Conservation (phyloP, 2,888 invertebrate species). For the Drosophila putrida region DNA sequence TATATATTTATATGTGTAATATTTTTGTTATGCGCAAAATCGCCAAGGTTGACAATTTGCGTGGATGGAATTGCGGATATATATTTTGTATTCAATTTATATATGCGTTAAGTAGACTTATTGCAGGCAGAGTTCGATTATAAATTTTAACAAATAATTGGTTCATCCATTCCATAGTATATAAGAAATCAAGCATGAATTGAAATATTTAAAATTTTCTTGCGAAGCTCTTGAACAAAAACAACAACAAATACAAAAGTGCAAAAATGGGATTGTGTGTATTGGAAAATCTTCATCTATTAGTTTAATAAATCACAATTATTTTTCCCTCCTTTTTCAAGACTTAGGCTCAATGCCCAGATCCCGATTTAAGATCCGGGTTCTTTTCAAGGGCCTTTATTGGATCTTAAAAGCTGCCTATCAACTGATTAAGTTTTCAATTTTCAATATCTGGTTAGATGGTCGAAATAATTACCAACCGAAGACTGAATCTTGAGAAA, state of each 20-base stretch:
- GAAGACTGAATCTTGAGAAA: conserved; percentile 16
- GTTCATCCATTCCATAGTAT: conserved; percentile 73
- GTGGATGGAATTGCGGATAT: conserved; percentile 47
- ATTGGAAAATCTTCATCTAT: neutral
- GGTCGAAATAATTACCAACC: conserved; percentile 1
- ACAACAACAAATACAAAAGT: neutral
- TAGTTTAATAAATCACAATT: conserved; percentile 2
- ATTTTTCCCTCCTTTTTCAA: conserved; percentile 6
- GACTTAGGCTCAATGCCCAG: conserved; percentile 13
- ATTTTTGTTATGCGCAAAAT: conserved; percentile 41
- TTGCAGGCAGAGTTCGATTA: conserved; percentile 35
- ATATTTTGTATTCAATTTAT: conserved; percentile 59
- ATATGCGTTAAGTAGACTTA: conserved; percentile 56
- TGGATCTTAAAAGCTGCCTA: neutral
- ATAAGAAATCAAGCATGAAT: conserved; percentile 32
- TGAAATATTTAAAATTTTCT: conserved; percentile 1
- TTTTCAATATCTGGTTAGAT: conserved; percentile 1
- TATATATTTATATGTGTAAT: conserved; percentile 19
- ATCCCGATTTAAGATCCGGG: conserved; percentile 6
- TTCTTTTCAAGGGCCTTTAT: neutral
- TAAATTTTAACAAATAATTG: conserved; percentile 48
- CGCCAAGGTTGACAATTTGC: conserved; percentile 27
- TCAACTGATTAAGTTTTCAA: neutral
- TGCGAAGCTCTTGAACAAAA: neutral
- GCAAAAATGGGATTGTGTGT: neutral